Evolutionary conservation across 1,140 invertebrate species (phyloP), one percentile per base, ranked within the genome.

Genomic region (Maniola jurtina): DNA sequence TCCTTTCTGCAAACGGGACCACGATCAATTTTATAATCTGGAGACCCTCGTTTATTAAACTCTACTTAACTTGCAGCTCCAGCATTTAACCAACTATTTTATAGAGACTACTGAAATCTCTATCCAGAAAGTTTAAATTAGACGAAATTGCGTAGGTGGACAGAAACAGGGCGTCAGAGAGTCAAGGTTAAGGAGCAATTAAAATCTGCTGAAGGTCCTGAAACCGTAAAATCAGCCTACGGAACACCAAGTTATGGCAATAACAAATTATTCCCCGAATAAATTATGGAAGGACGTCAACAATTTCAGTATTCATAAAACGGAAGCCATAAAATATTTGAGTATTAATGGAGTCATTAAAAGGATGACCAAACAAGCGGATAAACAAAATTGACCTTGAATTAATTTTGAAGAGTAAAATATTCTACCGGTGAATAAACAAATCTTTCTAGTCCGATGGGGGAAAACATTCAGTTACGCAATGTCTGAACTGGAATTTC

Each of bases 301-400:
- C 40, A 50, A 59, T 36, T 61, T 61, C 14, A 61, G 52, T 66
- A 56, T 61, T 61, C 64, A 66, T 61, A 55, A 66, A 56, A 13
- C 25, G 9, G 25, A 10, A 8, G 33, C 36, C 3, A 59, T 65
- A 60, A 59, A 65, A 61, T 61, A 50, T 54, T 47, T 15, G 14
- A 16, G 48, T 2, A 14, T 16, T 50, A 25, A 7, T 4, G 3
- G 48, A 52, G 16, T 16, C 48, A 52, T 45, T 9, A 45, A 40
- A 11, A 40, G 38, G 10, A 40, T 40, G 38, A 6, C 38, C 38
- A 11, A 40, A 40, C 38, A 38, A 38, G 38, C 38, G 38, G 38
- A 38, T 38, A 38, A 9, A 38, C 10, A 38, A 36, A 36, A 36
- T 36, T 6, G 36, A 36, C 5, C n/a, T 38, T 11, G 13, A 45